Evolutionary conservation across 2,113 vertebrate genomes (phyloP), one percentile per base, ranked within the genome.

Genomic region (Panurus biarmicus): DNA sequence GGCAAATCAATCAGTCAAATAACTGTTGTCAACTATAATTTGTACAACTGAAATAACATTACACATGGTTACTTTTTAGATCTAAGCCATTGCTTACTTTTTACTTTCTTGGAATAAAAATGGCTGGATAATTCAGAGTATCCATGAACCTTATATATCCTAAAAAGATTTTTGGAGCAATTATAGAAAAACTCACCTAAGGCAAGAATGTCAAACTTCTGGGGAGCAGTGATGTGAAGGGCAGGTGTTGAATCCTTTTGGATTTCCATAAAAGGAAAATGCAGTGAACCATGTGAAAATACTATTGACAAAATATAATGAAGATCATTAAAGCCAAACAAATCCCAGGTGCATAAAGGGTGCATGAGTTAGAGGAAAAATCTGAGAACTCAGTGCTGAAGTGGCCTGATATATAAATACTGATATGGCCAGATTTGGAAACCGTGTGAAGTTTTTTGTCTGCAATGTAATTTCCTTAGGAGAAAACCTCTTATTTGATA

Each of bases 91-190:
- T 90, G 62, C 61, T 94, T 93, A 62, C 38, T 86, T 87, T 78
- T 95, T 90, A 4, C 25, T 66, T 57, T 48, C 28, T 65, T 89
- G 87, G 35, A 97, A 71, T 94, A 96, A 87, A 40, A 91, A 24
- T 76, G 60, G 60, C 71, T 96, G 65, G 91, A 88, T 95, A 93
- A 95, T 78, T 96, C 31, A 70, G 36, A 24, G 6, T 58, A 66
- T 23, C 13, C 22, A 58, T 73, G 50, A 92, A 87, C 54, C 23
- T 19, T 78, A 8, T 50, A 38, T 71, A 80, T 69, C 11, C 61
- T 91, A 18, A 38, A 44, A 89, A 84, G n/a, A 45, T 51, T 93
- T 74, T 92, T 90, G 74, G n/a, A 90, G 16, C 56, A 61, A 42
- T 86, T 92, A n/a, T 14, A 24, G 56, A 64, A 72, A 60, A 77